phyloP scores from a whole-genome alignment of 2,888 invertebrate species.

The Abrostola triplasia region DNA sequence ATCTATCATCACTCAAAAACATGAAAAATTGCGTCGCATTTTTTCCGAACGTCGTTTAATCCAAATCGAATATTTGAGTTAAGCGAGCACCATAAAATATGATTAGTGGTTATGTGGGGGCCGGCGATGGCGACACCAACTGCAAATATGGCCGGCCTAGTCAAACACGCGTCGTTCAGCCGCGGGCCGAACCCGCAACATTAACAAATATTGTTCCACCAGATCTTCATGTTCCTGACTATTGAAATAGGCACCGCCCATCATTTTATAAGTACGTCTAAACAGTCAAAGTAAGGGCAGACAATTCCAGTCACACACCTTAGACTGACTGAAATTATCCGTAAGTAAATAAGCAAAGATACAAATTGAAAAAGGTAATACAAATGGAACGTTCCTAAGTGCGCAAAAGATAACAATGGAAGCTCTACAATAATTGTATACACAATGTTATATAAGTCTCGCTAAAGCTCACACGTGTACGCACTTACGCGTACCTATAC shows the following conservation, averaged over 20 bases:
- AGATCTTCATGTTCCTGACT: conserved; percentile 59
- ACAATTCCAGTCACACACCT: neutral
- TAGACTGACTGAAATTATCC: neutral
- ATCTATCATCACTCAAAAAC: conserved; percentile 53
- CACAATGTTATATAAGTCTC: conserved; percentile 31
- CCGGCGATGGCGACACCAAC: conserved; percentile 71
- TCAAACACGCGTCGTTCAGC: conserved; percentile 67
- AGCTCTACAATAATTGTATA: conserved; percentile 18
- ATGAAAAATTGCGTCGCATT: conserved; percentile 53
- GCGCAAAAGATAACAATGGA: conserved; percentile 17
- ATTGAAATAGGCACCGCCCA: conserved; percentile 25
- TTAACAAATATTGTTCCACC: conserved; percentile 72
- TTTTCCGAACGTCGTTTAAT: conserved; percentile 74
- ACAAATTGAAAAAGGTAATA: neutral
- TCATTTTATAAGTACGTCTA: neutral
- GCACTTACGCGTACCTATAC: conserved; percentile 47
- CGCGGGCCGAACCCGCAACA: conserved; percentile 60
- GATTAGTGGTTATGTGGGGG: conserved; percentile 81
- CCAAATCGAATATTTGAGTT: conserved; percentile 78
- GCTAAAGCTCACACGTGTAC: conserved; percentile 41
- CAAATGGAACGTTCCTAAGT: conserved; percentile 2
- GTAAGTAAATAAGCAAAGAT: neutral
- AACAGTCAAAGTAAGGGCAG: neutral
- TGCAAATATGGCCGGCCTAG: conserved; percentile 74
- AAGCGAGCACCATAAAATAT: conserved; percentile 83